phyloP scores from a whole-genome alignment of 2,113 vertebrate genomes.

The Dinomys branickii region DNA sequence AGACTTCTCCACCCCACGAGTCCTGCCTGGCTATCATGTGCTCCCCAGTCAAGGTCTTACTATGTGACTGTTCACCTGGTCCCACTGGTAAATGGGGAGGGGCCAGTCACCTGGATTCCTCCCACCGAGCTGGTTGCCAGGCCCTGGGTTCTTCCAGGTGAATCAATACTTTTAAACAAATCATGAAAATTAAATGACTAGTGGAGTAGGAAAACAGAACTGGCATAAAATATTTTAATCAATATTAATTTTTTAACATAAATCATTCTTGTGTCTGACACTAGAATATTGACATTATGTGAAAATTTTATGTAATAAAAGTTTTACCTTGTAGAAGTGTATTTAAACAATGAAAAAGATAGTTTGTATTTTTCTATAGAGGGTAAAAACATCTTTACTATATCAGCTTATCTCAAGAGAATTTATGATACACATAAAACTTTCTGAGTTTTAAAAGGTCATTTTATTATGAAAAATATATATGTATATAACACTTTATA shows the following conservation, averaged over 20 bases:
- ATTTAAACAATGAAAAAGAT: neutral
- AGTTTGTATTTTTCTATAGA: neutral
- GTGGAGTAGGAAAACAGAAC: conserved; percentile 55
- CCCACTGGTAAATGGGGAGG: too few relatives aligned
- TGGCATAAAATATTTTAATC: conserved; percentile 71
- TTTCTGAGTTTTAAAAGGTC: neutral
- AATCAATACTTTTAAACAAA: conserved; percentile 15
- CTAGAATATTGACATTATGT: conserved; percentile 32
- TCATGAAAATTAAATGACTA: conserved; percentile 8
- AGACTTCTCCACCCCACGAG: too few relatives aligned
- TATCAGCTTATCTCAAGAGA: neutral
- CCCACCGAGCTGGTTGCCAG: too few relatives aligned
- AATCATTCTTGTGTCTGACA: conserved; percentile 51
- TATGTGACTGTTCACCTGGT: too few relatives aligned
- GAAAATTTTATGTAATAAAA: neutral
- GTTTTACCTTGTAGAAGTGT: neutral
- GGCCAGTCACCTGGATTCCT: too few relatives aligned
- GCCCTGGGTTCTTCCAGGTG: neutral
- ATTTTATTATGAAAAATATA: conserved; percentile 43
- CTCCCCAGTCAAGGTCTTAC: too few relatives aligned
- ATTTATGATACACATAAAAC: neutral
- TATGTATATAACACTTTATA: neutral
- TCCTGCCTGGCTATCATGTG: too few relatives aligned
- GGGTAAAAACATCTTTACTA: neutral
- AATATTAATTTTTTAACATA: conserved; percentile 57